These are phyloP conservation scores for Acropternis orthonyx DNA, from an alignment of 2,797 vertebrate species.

Conservation along the genomic window DNA sequence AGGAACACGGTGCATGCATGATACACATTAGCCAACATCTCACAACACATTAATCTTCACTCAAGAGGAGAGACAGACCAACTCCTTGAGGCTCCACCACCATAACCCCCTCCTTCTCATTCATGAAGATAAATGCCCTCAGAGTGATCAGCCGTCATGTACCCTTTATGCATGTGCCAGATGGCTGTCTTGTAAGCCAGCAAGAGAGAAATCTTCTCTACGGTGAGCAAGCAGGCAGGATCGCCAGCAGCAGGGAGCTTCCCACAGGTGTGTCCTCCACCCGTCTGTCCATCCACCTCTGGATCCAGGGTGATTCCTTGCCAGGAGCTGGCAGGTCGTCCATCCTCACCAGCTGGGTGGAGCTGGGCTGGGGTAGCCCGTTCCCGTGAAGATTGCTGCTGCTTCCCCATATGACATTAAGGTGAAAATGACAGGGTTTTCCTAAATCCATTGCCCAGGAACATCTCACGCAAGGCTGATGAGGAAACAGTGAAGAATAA, in stretches of 20 bases:
- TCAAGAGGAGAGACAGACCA: slow-evolving; percentile 2
- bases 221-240: not conserved
- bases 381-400: not conserved
- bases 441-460: slow-evolving; percentile 25
- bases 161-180: slow-evolving; percentile 43
- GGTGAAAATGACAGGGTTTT: slow-evolving; percentile 9
- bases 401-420: not conserved
- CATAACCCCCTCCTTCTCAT: not conserved
- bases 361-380: not conserved
- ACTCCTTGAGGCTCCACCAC: not conserved
- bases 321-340: not conserved
- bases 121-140: slow-evolving; percentile 62
- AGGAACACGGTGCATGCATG: not conserved
- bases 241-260: not conserved
- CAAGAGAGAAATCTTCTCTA: not conserved
- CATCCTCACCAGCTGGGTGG: not conserved
- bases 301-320: not conserved
- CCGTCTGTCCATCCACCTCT: not conserved
- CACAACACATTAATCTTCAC: slow-evolving; percentile 48
- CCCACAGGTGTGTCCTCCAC: not conserved
- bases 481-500: slow-evolving; percentile 30
- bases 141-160: not conserved
- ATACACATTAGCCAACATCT: slow-evolving; percentile 7
- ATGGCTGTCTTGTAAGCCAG: slow-evolving; percentile 19
- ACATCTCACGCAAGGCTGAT: slow-evolving; percentile 14